These are phyloP conservation scores for Synanthedon tipuliformis DNA, from an alignment of 2,888 invertebrate genomes.

Conservation along the genomic window DNA sequence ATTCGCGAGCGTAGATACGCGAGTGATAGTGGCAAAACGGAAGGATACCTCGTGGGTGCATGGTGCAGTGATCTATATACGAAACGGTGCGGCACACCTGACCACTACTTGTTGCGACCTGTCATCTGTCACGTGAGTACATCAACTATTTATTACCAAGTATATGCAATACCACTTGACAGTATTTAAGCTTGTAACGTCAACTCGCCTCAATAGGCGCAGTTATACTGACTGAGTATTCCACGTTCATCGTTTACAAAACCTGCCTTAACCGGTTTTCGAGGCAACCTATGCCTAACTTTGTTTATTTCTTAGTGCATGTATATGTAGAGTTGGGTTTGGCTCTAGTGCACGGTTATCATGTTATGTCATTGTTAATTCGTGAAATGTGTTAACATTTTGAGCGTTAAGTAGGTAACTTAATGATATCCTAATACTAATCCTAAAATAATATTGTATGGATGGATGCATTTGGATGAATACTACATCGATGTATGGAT, in stretches of 20 bases:
- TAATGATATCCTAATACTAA: no score
- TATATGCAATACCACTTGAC: neutral
- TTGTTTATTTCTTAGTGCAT: neutral
- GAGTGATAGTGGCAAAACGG: constrained; percentile 65
- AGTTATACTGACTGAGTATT: constrained; percentile 9
- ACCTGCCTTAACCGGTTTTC: constrained; percentile 7
- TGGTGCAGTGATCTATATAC: constrained; percentile 29
- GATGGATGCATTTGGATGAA: no score
- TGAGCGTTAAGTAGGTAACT: no score
- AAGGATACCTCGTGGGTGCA: constrained; percentile 43
- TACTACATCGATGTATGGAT: no score
- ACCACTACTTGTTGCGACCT: constrained; percentile 31
- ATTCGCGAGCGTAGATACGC: constrained; percentile 69
- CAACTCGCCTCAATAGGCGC: constrained; percentile 6
- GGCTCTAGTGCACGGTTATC: neutral
- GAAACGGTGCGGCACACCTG: constrained; percentile 6
- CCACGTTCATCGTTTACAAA: neutral
- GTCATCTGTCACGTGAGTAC: constrained; percentile 25
- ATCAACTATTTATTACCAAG: neutral
- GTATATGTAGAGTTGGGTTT: neutral
- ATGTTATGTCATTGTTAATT: neutral
- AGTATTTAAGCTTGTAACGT: constrained; percentile 3
- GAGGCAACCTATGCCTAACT: constrained; percentile 5
- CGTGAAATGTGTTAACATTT: no score
- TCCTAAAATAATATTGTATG: no score